Base-by-base conservation (phyloP, 2,797 vertebrate genomes). In the Nasua narica region DNA sequence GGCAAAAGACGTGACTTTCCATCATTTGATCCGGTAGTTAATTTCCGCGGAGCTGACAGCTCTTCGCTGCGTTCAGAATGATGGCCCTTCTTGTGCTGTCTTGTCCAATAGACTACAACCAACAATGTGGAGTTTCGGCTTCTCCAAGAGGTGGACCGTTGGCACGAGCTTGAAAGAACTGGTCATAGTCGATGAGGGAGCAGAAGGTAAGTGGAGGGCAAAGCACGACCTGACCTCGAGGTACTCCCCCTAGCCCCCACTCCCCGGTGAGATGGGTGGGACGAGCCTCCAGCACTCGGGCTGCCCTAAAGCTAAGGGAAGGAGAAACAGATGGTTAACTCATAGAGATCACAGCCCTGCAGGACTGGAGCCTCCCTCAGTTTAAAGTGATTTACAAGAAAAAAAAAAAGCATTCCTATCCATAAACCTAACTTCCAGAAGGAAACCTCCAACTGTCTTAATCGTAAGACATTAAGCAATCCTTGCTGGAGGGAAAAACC, bases 41-140 rank as follows among this genome's bases (percentile, higher is more conserved):
- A 91, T 90, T 92, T 95, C 94, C 7, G 0, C 2, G 0, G 0
- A 13, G 77, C 72, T 62, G 90, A 91, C 88, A 12, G 77, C 0
- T 1, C 50, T 43, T 12, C 0, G 0, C 27, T 12, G 32, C 0
- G 0, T 56, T 79, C 70, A 12, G 65, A 76, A 8, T 7, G 37
- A 32, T 3, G 78, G 18, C 25, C 0, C 6, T 4, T 52, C 72
- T 29, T 12, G 0, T 0, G 0, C 70, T 0, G 2, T 40, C 82
- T 8, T 15, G n/a, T n/a, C 52, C 46, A 1, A 11, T 6, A 6
- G 4, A 10, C 43, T 1, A 0, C 8, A 9, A 16, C 18, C 9
- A 10, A 43, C 35, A 7, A 3, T 2, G 0, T 1, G 1, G 2
- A 29, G 29, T 25, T 14, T 48, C 1, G 23, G 50, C 10, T 43